These are phyloP conservation scores for Actenoides hombroni DNA, from an alignment of 2,113 vertebrate species.

Conservation along the genomic window DNA sequence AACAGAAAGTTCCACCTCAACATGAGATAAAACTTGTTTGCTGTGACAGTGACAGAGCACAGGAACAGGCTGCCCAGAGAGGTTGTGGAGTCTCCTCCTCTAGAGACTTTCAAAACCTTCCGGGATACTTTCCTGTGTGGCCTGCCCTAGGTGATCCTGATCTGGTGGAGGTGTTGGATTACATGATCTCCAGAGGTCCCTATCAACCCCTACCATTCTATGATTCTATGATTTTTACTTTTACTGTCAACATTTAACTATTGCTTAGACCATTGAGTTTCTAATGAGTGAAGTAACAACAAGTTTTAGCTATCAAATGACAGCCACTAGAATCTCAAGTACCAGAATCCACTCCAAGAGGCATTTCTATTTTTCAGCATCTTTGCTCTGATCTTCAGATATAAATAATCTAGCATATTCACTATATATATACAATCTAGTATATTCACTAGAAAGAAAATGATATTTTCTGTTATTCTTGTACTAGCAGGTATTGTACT, in stretches of 20 bases:
- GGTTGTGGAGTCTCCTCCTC: no score
- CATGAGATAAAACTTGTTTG: no score
- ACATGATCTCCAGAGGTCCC: no score
- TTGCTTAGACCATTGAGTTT: neutral
- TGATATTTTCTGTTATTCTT: neutral
- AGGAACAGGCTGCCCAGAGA: no score
- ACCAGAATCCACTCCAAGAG: neutral
- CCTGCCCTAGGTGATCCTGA: no score
- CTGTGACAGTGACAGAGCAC: no score
- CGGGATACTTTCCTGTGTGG: no score
- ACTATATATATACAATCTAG: neutral
- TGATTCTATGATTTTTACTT: neutral
- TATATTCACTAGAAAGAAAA: constrained; percentile 13
- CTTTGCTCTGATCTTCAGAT: neutral
- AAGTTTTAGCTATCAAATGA: neutral
- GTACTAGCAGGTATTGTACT: neutral
- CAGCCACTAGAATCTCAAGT: constrained; percentile 2
- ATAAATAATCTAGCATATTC: constrained; percentile 12
- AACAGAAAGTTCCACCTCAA: no score
- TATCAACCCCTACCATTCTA: no score
- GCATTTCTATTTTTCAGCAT: neutral
- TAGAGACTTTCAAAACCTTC: no score
- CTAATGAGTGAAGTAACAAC: neutral
- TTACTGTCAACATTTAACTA: neutral
- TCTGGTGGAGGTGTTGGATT: no score